Base-by-base conservation (phyloP, 2,113 vertebrate genomes). In the Phrynocephalus versicolor region DNA sequence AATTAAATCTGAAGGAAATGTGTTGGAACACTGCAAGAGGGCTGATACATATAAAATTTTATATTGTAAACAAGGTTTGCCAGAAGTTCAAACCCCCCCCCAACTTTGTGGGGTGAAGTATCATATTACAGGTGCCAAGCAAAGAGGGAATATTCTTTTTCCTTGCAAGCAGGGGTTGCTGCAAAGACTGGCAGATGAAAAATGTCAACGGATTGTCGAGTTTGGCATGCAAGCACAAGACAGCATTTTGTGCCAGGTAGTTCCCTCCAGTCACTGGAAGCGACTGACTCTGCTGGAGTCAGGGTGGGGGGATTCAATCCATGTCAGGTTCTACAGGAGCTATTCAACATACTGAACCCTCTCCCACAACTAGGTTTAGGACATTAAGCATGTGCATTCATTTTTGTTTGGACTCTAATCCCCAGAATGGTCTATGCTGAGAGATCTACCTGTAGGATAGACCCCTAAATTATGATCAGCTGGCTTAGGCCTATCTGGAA, bases 1-100 rank as follows among this genome's bases (percentile, higher is more conserved):
- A 95, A 95, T 95, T 96, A 95, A 95, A 88, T 93, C 95, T 95
- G 94, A 94, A 95, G 93, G 88, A 96, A 96, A 91, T 37, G 88
- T 94, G 95, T 89, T 94, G 93, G 93, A 95, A 91, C 93, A 86
- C 95, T 94, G 95, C 93, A 92, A 94, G 95, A 92, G 90, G 85
- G 88, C 91, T 94, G 91, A 90, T 91, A 94, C 89, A 94, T 93
- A 92, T 77, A 87, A 94, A 86, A 81, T 95, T 96, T 96, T 97
- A 93, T 94, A 96, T 95, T 96, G 92, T 95, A 96, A 96, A 96
- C 95, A 84, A 87, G 78, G 93, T 90, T 92, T 85, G 37, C 87
- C 87, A 84, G 90, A 93, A 92, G 88, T 85, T 95, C 89, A 95
- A 85, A 74, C n/a, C n/a, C n/a, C n/a, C n/a, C n/a, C n/a, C n/a